A percentile compares a stretch with the other conserved stretches of the same genome.
Conservation (phyloP, 1,140 invertebrate species). For the Plectrocnemia conspersa region DNA sequence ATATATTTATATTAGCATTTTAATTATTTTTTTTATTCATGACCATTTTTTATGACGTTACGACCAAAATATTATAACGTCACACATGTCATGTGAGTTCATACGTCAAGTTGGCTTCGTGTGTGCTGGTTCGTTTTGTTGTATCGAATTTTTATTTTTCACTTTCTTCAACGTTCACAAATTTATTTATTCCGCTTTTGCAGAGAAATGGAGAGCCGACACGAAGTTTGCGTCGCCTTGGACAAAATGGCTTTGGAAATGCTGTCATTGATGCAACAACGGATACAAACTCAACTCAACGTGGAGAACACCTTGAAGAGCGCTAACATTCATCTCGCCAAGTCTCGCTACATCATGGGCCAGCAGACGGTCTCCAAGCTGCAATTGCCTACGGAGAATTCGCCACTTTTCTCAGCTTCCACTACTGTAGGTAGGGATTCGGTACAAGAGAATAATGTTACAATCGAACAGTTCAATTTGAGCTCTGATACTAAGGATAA, state of each 20-base stretch:
- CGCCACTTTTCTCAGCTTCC: conserved; percentile 54
- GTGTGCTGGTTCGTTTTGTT: too few relatives aligned
- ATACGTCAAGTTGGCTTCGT: too few relatives aligned
- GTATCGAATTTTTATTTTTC: too few relatives aligned
- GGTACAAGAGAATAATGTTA: conserved; percentile 43
- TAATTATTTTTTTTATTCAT: too few relatives aligned
- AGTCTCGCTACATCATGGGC: conserved; percentile 67
- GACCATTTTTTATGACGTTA: too few relatives aligned
- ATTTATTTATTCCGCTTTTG: too few relatives aligned
- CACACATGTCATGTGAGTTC: too few relatives aligned
- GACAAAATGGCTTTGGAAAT: conserved; percentile 59
- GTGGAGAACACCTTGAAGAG: conserved; percentile 60
- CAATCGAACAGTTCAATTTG: conserved; percentile 36
- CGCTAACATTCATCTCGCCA: conserved; percentile 64
- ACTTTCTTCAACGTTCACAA: too few relatives aligned
- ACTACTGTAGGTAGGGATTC: conserved; percentile 43
- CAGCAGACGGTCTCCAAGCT: conserved; percentile 61
- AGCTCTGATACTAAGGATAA: conserved; percentile 32
- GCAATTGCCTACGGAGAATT: conserved; percentile 60
- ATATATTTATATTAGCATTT: too few relatives aligned
- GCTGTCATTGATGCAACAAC: conserved; percentile 64
- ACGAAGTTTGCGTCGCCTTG: conserved; percentile 50
- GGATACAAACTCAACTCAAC: conserved; percentile 57
- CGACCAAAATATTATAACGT: too few relatives aligned
- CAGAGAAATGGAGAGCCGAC: conserved; percentile 19